phyloP scores from a whole-genome alignment of 2,797 vertebrate genomes.

The Sebastes melanostomus region DNA sequence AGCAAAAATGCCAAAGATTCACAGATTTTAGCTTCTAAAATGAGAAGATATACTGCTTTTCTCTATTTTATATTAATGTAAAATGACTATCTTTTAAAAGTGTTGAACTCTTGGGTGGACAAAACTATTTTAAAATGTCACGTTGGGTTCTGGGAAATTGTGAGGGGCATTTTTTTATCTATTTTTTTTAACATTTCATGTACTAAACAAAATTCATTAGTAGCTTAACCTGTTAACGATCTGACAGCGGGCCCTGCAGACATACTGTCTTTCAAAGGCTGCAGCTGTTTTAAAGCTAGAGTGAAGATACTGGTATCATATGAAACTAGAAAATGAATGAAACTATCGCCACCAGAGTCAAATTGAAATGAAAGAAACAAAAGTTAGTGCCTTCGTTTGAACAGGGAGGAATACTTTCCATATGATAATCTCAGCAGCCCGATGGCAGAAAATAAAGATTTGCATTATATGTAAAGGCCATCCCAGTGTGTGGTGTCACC shows the following conservation, averaged over 20 bases:
- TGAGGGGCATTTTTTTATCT: too few relatives aligned
- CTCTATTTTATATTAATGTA: neutral
- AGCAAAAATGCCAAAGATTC: neutral
- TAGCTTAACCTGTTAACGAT: too few relatives aligned
- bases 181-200: too few relatives aligned
- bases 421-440: neutral
- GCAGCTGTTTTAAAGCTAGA: too few relatives aligned
- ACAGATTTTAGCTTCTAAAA: neutral
- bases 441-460: neutral
- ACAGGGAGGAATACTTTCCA: neutral
- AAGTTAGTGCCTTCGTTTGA: neutral
- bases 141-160: too few relatives aligned
- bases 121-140: neutral
- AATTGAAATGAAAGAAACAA: neutral
- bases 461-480: too few relatives aligned
- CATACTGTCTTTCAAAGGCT: too few relatives aligned
- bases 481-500: slow-evolving; percentile 67
- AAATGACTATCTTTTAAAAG: neutral
- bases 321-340: too few relatives aligned
- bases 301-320: too few relatives aligned
- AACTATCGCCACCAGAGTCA: neutral
- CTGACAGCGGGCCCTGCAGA: too few relatives aligned
- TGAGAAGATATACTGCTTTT: neutral
- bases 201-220: too few relatives aligned
- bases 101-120: neutral